These are phyloP conservation scores for Drosophila baimaii DNA, from an alignment of 1,140 invertebrate genomes.

Conservation along the genomic window DNA sequence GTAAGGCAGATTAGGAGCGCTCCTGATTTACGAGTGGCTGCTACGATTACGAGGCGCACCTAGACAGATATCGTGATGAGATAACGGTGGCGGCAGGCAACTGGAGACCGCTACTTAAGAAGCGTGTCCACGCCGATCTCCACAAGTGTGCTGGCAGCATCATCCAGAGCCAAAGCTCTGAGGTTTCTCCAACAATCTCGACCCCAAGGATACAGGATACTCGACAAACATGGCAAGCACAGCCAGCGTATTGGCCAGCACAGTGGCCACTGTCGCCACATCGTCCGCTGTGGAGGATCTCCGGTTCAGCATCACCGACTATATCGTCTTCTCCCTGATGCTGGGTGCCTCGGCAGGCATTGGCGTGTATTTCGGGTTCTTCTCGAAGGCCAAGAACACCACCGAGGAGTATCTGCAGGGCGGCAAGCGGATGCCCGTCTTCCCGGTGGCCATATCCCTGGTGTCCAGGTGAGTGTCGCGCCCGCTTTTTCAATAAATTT, in stretches of 20 bases:
- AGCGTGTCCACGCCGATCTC: constrained; percentile 9
- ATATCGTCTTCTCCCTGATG: constrained; percentile 87
- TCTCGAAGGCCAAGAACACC: constrained; percentile 75
- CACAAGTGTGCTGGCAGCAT: constrained; percentile 50
- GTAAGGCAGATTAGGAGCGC: constrained; percentile 25
- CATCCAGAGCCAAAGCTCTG: constrained; percentile 30
- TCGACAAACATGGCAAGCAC: constrained; percentile 27
- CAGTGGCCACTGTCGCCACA: constrained; percentile 21
- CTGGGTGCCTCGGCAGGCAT: constrained; percentile 87
- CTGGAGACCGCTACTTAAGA: constrained; percentile 32
- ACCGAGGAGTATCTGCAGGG: constrained; percentile 87
- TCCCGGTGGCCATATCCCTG: constrained; percentile 88
- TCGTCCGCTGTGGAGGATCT: constrained; percentile 31
- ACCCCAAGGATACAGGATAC: background rate
- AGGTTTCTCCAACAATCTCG: background rate
- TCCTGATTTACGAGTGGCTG: constrained; percentile 44
- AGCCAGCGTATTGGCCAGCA: constrained; percentile 30
- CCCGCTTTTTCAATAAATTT: constrained; percentile 22
- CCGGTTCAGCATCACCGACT: constrained; percentile 86
- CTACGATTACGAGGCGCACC: constrained; percentile 41
- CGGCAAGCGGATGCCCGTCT: constrained; percentile 87
- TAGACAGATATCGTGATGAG: constrained; percentile 40
- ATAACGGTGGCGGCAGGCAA: constrained; percentile 27
- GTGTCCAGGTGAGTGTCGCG: constrained; percentile 86
- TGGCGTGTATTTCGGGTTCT: constrained; percentile 88